Percentiles rank a stretch among this genome's conserved stretches.
phyloP scores from a whole-genome alignment of 92 coral and sea anemone species.

The Parazoanthus swiftii region DNA sequence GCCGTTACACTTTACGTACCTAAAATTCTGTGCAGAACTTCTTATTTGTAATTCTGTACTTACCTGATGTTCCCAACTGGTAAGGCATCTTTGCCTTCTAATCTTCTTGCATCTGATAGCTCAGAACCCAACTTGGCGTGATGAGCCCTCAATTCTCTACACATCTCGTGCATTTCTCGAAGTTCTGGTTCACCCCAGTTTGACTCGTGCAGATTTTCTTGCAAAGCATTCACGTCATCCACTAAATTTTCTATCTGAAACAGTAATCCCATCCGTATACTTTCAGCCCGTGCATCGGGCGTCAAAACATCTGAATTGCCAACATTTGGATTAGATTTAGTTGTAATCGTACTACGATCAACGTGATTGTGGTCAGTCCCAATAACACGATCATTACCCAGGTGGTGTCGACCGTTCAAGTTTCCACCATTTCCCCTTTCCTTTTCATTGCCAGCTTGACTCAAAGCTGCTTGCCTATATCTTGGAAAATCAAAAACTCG shows the following conservation, averaged over 20 bases:
- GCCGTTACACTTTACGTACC: neutral
- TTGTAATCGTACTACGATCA: slow-evolving; percentile 37
- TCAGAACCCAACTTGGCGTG: slow-evolving; percentile 73
- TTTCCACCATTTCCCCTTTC: slow-evolving; percentile 34
- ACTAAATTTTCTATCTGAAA: slow-evolving; percentile 78
- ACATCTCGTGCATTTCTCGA: slow-evolving; percentile 76
- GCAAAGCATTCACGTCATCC: slow-evolving; percentile 80
- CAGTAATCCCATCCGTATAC: slow-evolving; percentile 69
- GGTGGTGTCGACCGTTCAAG: slow-evolving; percentile 27
- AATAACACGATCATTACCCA: neutral
- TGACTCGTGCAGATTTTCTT: slow-evolving; percentile 70
- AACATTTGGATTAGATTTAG: slow-evolving; percentile 34
- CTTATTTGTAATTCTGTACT: slow-evolving; percentile 28
- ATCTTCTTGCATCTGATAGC: slow-evolving; percentile 57
- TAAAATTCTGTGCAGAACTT: neutral
- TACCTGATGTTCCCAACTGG: slow-evolving; percentile 62
- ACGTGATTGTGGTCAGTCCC: neutral
- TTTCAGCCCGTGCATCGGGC: slow-evolving; percentile 69
- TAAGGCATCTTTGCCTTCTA: slow-evolving; percentile 62
- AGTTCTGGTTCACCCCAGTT: slow-evolving; percentile 69
- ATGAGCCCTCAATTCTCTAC: slow-evolving; percentile 71
- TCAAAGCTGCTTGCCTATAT: slow-evolving; percentile 71
- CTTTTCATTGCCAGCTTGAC: slow-evolving; percentile 47
- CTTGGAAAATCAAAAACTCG: slow-evolving; percentile 72
- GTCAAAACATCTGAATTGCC: slow-evolving; percentile 45